Percentiles rank a stretch among this genome's conserved stretches.
Evolutionary conservation across 2,888 invertebrate species (phyloP).

Genomic region (Drosophila subquinaria): DNA sequence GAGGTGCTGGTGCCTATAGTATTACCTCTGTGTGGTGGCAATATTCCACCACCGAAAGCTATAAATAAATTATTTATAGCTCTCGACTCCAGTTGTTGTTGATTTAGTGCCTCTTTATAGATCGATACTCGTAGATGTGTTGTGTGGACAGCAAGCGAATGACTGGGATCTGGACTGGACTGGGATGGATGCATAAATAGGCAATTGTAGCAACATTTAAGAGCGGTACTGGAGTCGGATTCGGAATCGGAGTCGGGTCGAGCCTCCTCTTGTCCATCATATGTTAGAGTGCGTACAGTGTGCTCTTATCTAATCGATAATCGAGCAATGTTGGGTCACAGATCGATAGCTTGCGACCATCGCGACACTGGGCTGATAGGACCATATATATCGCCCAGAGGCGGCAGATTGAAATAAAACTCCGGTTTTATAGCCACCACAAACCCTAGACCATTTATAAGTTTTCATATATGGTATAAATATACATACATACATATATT

Average conservation of each 20-base stretch:
- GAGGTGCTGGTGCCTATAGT: slow-evolving; percentile 44
- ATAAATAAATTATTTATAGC: slow-evolving; percentile 83
- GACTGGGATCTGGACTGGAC: slow-evolving; percentile 29
- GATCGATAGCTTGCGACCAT: slow-evolving; percentile 68
- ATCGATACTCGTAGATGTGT: slow-evolving; percentile 59
- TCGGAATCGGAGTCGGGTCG: slow-evolving; percentile 33
- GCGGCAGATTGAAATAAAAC: slow-evolving; percentile 82
- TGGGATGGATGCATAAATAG: slow-evolving; percentile 40
- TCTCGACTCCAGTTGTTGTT: slow-evolving; percentile 71
- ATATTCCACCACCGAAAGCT: slow-evolving; percentile 78
- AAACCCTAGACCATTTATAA: slow-evolving; percentile 25
- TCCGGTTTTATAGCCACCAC: slow-evolving; percentile 72
- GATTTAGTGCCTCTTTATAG: slow-evolving; percentile 82
- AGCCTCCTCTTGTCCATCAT: slow-evolving; percentile 56
- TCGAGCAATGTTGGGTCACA: slow-evolving; percentile 66
- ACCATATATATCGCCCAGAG: slow-evolving; percentile 66
- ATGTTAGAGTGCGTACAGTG: slow-evolving; percentile 6
- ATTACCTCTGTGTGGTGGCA: slow-evolving; percentile 81
- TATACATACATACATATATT: slow-evolving; percentile 43
- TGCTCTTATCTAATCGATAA: slow-evolving; percentile 70
- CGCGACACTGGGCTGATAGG: slow-evolving; percentile 38
- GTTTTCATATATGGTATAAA: neutral
- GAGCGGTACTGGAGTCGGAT: neutral
- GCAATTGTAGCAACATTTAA: slow-evolving; percentile 2
- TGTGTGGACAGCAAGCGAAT: slow-evolving; percentile 20